A percentile compares a stretch with the other conserved stretches of the same genome.
Conservation (phyloP, 30 jellyfish, hydroid and myxozoan species). For the Clytia hemisphaerica region DNA sequence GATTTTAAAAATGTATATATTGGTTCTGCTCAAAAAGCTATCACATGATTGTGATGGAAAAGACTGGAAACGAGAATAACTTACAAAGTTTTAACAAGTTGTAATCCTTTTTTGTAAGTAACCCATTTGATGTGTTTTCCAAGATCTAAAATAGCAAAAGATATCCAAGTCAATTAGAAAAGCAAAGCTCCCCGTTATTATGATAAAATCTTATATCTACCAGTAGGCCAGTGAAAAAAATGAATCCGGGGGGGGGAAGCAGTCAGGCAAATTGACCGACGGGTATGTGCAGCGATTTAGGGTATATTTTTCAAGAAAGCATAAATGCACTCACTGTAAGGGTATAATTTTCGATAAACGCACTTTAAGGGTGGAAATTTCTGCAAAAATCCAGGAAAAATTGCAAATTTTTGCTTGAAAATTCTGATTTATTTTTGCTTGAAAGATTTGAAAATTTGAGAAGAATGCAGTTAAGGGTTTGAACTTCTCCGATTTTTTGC, state of each 20-base stretch:
- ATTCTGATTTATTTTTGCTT: no score
- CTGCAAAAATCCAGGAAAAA: no score
- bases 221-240: no score
- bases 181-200: neutral
- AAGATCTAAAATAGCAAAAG: constrained; percentile 44
- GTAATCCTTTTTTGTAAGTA: constrained; percentile 56
- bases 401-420: no score
- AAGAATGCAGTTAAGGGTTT: no score
- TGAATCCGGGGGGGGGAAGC: neutral
- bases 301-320: no score
- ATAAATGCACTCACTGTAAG: neutral
- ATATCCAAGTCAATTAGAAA: neutral
- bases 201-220: neutral
- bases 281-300: no score
- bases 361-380: no score
- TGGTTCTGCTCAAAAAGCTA: neutral
- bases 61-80: constrained; percentile 15
- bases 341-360: neutral
- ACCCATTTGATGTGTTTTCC: constrained; percentile 90
- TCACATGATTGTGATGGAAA: neutral
- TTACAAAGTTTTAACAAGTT: constrained; percentile 69
- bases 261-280: no score
- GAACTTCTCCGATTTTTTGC: neutral
- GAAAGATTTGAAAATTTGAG: no score
- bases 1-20: neutral